Percentiles rank a stretch among this genome's conserved stretches.
phyloP scores from a whole-genome alignment of 2,113 vertebrate species.

The Caranx melampygus region DNA sequence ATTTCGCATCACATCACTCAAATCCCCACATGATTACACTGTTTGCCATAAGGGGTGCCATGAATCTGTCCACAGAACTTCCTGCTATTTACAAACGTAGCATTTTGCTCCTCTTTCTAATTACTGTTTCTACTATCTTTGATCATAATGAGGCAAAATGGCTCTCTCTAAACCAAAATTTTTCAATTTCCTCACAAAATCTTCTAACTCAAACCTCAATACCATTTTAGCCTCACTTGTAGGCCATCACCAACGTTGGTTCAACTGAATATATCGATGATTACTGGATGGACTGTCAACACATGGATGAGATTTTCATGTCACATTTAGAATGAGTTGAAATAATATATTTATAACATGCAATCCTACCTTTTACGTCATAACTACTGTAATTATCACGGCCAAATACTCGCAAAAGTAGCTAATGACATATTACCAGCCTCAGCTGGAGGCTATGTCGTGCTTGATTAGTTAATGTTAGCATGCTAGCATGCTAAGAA shows the following conservation, averaged over 20 bases:
- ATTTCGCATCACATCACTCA: constrained; percentile 66
- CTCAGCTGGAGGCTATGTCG: too few species aligned
- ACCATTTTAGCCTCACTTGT: neutral
- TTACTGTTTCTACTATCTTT: neutral
- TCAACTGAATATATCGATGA: neutral
- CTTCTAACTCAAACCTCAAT: neutral
- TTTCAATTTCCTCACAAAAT: neutral
- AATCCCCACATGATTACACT: constrained; percentile 36
- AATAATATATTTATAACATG: neutral
- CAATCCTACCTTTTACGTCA: neutral
- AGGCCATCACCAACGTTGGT: neutral
- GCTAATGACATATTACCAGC: neutral
- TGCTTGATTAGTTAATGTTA: neutral
- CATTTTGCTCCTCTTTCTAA: neutral
- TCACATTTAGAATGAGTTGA: neutral
- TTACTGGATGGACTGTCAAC: neutral
- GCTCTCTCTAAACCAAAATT: neutral
- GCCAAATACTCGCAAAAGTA: neutral
- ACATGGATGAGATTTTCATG: neutral
- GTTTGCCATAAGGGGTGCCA: neutral
- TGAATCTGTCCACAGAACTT: neutral
- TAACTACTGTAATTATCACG: neutral
- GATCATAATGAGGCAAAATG: neutral
- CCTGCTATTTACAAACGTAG: neutral
- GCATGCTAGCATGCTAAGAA: neutral